A percentile compares a stretch with the other conserved stretches of the same genome.
These are phyloP conservation scores for Natrix natrix DNA, from an alignment of 2,797 vertebrate species.

Conservation along the genomic window DNA sequence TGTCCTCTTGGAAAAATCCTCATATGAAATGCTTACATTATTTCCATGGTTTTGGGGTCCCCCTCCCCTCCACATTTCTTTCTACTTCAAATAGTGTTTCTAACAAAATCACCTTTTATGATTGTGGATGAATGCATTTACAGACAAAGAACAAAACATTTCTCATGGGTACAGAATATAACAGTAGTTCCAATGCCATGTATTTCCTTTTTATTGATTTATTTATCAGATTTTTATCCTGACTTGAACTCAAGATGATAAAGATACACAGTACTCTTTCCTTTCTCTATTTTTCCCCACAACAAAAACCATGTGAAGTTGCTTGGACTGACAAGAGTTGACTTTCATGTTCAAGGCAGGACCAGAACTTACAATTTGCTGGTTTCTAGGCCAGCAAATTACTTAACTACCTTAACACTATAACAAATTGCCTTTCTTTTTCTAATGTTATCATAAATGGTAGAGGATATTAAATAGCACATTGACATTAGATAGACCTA, in stretches of 20 bases:
- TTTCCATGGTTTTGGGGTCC: background rate
- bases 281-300: background rate
- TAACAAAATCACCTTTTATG: background rate
- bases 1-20: background rate
- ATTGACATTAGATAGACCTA: background rate
- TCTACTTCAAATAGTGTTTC: background rate
- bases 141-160: background rate
- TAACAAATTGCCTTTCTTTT: background rate
- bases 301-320: background rate
- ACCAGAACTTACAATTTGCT: background rate
- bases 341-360: background rate
- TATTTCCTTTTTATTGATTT: background rate
- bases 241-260: background rate
- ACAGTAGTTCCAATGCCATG: background rate
- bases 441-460: background rate
- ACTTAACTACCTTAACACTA: background rate
- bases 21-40: background rate
- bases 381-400: background rate
- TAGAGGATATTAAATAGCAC: background rate
- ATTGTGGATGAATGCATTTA: background rate
- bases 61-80: background rate
- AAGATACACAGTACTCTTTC: background rate
- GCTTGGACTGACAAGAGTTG: background rate
- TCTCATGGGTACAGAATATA: background rate
- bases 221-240: background rate